Evolutionary conservation across 2,797 vertebrate genomes (phyloP).

Genomic region (Anguilla pacifica): DNA sequence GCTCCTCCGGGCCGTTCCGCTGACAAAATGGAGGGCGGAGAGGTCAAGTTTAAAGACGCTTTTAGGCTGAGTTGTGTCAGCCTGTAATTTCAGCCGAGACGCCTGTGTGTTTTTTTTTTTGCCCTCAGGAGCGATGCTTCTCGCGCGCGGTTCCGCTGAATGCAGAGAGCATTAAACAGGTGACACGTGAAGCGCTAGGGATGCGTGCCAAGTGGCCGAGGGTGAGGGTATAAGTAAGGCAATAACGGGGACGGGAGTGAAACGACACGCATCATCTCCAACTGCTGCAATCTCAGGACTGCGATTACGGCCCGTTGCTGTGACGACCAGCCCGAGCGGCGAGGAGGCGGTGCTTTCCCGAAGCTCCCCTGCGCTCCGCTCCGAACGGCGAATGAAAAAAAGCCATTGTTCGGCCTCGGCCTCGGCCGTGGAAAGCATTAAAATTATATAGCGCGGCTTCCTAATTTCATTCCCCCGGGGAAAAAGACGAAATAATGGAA

Average conservation of each 20-base stretch:
- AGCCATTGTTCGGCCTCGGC: conserved; percentile 1
- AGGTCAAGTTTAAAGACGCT: not conserved
- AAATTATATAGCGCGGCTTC: conserved; percentile 14
- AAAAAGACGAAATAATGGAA: not conserved
- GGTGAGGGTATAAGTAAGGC: not conserved
- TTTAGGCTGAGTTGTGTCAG: not conserved
- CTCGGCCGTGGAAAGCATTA: not conserved
- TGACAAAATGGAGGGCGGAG: not conserved
- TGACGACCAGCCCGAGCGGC: not conserved
- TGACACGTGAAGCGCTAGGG: not conserved
- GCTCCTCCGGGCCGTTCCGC: not conserved
- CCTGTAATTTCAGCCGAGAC: not conserved
- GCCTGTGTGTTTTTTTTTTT: not conserved
- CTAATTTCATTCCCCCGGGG: not conserved
- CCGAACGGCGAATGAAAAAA: conserved; percentile 3
- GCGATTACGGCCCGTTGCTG: not conserved
- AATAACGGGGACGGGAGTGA: conserved; percentile 11
- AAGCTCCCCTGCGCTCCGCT: not conserved
- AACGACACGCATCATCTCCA: conserved; percentile 5
- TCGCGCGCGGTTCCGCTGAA: not conserved
- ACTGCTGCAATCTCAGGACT: not conserved
- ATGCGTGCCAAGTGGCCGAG: not conserved
- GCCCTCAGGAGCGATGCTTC: not conserved
- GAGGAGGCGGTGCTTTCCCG: not conserved
- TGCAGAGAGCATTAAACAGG: not conserved